A percentile compares a stretch with the other conserved stretches of the same genome.
Evolutionary conservation across 1,140 invertebrate species (phyloP).

Genomic region (Melanaphis sacchari): DNA sequence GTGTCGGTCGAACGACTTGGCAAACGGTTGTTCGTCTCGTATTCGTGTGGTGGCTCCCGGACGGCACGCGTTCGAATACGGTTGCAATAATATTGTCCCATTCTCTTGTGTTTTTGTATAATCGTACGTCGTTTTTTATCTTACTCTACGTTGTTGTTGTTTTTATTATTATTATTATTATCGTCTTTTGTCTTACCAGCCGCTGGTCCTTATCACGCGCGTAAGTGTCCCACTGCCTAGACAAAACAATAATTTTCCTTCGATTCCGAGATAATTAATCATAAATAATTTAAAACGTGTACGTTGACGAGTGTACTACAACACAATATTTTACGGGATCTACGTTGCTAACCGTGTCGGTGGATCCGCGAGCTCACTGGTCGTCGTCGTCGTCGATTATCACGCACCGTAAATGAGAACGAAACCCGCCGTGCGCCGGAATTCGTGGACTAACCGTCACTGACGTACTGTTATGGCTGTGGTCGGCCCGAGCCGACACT

Average conservation of each 20-base stretch:
- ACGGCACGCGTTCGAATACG: background rate
- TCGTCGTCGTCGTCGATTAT: background rate
- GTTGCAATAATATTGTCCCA: background rate
- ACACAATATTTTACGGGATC: background rate
- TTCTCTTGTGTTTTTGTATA: background rate
- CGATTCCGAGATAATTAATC: background rate
- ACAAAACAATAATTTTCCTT: background rate
- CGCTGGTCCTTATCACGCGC: background rate
- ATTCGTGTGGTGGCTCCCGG: background rate
- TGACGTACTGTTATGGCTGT: slow-evolving; percentile 72
- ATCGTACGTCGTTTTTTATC: background rate
- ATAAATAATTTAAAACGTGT: background rate
- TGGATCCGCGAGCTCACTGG: too few relatives aligned
- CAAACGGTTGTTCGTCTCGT: background rate
- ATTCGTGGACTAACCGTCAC: slow-evolving; percentile 39
- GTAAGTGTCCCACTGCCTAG: background rate
- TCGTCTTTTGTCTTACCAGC: background rate
- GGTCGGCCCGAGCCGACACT: slow-evolving; percentile 81
- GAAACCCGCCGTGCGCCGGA: background rate
- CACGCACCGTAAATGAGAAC: slow-evolving; percentile 14
- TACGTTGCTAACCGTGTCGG: background rate
- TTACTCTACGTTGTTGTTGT: background rate
- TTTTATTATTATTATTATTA: background rate
- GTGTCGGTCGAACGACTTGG: slow-evolving; percentile 12
- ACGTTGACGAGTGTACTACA: background rate